Evolutionary conservation across 2,113 vertebrate species (phyloP).

Genomic region (Melanerpes aurifrons): DNA sequence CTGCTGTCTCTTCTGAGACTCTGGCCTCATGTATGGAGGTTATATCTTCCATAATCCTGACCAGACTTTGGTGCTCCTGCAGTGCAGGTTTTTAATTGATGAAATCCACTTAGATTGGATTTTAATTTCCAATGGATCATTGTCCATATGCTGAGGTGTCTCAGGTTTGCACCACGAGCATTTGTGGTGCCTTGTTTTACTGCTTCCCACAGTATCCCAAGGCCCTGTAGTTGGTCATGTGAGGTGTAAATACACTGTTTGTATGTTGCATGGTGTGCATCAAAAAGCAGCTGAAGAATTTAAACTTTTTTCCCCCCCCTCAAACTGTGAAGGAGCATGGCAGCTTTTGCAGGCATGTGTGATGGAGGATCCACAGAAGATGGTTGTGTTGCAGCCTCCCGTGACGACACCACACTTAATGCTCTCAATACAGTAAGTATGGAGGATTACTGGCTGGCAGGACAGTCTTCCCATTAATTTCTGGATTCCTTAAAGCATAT

Average conservation of each 20-base stretch:
- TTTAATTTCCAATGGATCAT: background rate
- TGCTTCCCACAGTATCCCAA: fast-evolving
- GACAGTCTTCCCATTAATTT: background rate
- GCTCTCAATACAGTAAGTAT: conserved; percentile 95
- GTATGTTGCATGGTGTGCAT: background rate
- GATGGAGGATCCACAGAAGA: conserved; percentile 98
- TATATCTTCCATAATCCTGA: background rate
- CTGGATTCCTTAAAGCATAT: background rate
- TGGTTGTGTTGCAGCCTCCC: conserved; percentile 93
- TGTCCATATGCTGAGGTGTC: background rate
- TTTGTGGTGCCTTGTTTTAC: background rate
- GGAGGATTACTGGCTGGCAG: background rate
- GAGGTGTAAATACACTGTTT: background rate
- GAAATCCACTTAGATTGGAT: background rate
- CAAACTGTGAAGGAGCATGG: conserved; percentile 90
- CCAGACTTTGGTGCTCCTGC: background rate
- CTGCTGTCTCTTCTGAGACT: background rate
- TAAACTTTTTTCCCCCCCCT: background rate
- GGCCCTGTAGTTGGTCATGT: background rate
- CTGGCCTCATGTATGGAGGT: background rate
- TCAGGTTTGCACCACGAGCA: background rate
- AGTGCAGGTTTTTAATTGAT: background rate
- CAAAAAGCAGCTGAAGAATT: background rate
- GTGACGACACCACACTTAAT: conserved; percentile 97
- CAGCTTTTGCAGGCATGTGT: conserved; percentile 98